Base-by-base conservation (phyloP, 2,113 vertebrate species). In the Odobenus rosmarus region DNA sequence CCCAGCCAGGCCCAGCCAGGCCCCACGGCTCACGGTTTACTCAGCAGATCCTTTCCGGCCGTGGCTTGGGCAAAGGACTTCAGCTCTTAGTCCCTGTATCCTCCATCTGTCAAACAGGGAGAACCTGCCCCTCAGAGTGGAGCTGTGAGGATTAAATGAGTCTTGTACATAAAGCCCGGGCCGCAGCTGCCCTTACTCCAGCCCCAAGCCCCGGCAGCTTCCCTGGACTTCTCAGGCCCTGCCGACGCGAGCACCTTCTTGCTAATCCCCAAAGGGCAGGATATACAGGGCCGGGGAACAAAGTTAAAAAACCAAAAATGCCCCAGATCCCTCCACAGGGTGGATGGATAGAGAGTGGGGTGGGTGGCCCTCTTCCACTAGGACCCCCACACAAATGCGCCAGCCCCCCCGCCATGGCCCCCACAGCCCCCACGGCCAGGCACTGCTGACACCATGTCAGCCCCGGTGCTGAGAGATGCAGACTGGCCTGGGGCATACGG, bases 21-120 rank as follows among this genome's bases (percentile, higher is more conserved):
- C 15, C 87, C 81, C 64, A 55, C 11, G 59, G 26, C 36, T 79
- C 59, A n/a, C 9, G 51, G 19, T n/a, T 83, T 42, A 79, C 19
- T 14, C 62, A 33, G 62, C 62, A 67, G 62, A 33, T 67, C 62
- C 64, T 92, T 26, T 19, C 16, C 86, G 62, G 86, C 71, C 64
- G 53, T 61, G 88, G 90, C 82, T 76, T 82, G 39, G 46, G 79
- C 72, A 95, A 77, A 94, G 42, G 86, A 95, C 77, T 36, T 51
- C 42, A 81, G 57, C 69, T 77, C 64, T 71, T 81, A 81, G 36
- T 53, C 57, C 62, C 71, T 67, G 24, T 31, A 46, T 59, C 74
- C 81, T 91, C 31, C 31, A n/a, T 92, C 87, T 92, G 67, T 89
- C 90, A 79, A 67, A 33, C 7, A 18, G 33, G 59, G 59, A 86